Base-by-base conservation (phyloP, 2,888 invertebrate species). In the Tiliacea aurago region DNA sequence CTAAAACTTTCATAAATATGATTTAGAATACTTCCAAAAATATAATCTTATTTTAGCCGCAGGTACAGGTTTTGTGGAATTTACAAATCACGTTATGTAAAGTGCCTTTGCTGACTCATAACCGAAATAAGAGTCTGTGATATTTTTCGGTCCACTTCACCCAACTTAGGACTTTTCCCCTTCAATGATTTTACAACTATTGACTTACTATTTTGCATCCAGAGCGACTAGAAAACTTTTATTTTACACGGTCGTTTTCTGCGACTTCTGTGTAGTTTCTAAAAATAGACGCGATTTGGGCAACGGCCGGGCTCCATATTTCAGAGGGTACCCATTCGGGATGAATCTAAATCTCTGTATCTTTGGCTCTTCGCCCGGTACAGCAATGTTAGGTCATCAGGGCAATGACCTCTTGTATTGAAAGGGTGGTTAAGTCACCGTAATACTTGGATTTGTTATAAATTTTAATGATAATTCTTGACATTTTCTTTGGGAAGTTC, bases 281-380 rank as follows among this genome's bases (percentile, higher is more conserved):
- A 89, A 91, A 91, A 91, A 91, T 89, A 91, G 87, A 87, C 84
- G 84, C 86, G 81, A 90, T 90, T 90, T 87, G 86, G 88, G 88
- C 88, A 91, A 88, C 90, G 89, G 87, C 84, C 90, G 91, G 84
- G 81, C 75, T 85, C 89, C 90, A 93, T 93, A 92, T 92, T 90
- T 92, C 90, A 92, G 89, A 85, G 84, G 86, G 78, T 84, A 83
- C 85, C 89, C 89, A 87, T 90, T 91, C 73, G 87, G 91, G 89
- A 91, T 91, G 90, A 91, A 91, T 92, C 91, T 93, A 92, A 93
- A 94, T 94, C 92, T 91, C 88, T 84, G 87, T 90, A 91, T 91
- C 89, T 86, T 91, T 94, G 94, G 93, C 93, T 91, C 88, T 65
- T 71, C 86, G 90, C 92, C 93, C 91, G 76, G 82, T 75, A 86